These are phyloP conservation scores for Platysteira castanea DNA, from an alignment of 2,113 vertebrate species.

Conservation along the genomic window DNA sequence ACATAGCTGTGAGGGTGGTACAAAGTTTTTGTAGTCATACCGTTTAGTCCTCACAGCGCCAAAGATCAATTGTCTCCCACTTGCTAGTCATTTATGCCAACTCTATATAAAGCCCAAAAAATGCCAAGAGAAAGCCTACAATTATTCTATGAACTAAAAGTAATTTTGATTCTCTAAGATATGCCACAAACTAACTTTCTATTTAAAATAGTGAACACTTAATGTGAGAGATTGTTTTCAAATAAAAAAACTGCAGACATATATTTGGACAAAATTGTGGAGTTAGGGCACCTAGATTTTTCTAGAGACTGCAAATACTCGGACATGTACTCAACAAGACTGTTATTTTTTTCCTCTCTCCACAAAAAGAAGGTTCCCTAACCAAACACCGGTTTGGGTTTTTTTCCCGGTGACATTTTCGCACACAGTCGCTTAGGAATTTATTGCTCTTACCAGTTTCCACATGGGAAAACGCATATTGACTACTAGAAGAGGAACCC, in stretches of 20 bases:
- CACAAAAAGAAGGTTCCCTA: background rate
- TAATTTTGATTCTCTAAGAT: background rate
- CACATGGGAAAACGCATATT: constrained; percentile 85
- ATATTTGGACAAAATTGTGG: background rate
- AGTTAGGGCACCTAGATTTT: background rate
- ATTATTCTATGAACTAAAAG: background rate
- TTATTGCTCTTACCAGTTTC: constrained; percentile 80
- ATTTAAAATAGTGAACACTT: background rate
- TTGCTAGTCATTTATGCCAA: background rate
- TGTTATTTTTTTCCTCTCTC: background rate
- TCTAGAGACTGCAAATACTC: background rate
- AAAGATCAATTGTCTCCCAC: background rate
- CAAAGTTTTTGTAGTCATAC: background rate
- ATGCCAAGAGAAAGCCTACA: background rate
- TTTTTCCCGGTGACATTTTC: background rate
- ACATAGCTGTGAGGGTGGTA: background rate
- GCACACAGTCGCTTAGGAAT: background rate
- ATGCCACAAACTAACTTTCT: background rate
- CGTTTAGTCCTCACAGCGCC: background rate
- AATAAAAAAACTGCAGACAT: background rate
- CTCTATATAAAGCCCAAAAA: background rate
- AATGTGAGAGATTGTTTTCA: background rate
- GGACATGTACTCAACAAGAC: background rate
- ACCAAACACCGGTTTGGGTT: background rate
- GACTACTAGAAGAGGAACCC: constrained; percentile 92